Base-by-base conservation (phyloP, 1,140 invertebrate species). In the Bombus difficillimus region DNA sequence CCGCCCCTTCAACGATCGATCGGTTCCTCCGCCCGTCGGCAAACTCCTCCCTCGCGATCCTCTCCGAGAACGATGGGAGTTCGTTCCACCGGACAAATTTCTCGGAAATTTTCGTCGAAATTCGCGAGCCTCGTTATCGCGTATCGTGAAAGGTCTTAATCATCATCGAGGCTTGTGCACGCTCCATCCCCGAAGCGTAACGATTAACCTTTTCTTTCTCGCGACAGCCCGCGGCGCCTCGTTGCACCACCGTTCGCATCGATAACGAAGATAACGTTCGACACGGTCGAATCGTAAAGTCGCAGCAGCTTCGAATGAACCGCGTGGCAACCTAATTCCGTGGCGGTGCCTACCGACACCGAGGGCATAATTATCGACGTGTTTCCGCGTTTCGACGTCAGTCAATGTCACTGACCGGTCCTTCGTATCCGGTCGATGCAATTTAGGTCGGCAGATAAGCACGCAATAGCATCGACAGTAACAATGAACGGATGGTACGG, bases 351-450 rank as follows among this genome's bases (percentile, higher is more conserved):
- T n/a, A 13, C 43, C 47, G 43, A 53, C 69, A 73, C 43, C 39
- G 34, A 22, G 62, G 43, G 73, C 64, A 78, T 71, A 73, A 85
- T 80, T 73, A 73, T 80, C 77, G 57, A 32, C 43, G 69, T 68
- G 64, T 83, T 83, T 81, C 87, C 81, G 85, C 73, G 88, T 83
- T 81, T 85, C 64, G 71, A 83, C 69, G 88, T 81, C 87, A 89
- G 80, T 86, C 80, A 86, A 89, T 77, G 81, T 71, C 76, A 53
- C 57, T 53, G 83, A 83, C 76, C n/a, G 39, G 43, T 64, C 43
- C 64, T 43, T 72, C 57, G 59, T 78, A 81, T 86, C 80, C 87
- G 80, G 59, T 13, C 69, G 43, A 43, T 43, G 87, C 32, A 81
- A 89, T 89, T 87, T 69, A 77, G 76, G 62, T 79, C 76, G 59